Evolutionary conservation across 1,140 invertebrate genomes (phyloP).

Genomic region (Gryon sp.): DNA sequence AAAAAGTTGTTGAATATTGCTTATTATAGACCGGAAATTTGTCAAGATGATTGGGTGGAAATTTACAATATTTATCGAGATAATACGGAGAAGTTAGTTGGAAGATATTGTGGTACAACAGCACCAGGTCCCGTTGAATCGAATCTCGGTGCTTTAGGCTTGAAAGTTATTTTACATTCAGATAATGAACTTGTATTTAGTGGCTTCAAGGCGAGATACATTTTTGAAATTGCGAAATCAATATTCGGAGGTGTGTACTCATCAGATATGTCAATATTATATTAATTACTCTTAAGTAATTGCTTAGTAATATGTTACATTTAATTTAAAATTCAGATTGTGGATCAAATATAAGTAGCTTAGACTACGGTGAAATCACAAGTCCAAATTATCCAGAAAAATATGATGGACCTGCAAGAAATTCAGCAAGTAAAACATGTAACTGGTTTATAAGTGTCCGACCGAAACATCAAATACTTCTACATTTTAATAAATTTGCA

Average conservation of each 20-base stretch:
- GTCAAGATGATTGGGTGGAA: constrained; percentile 95
- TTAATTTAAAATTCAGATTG: constrained; percentile 83
- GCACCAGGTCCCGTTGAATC: constrained; percentile 94
- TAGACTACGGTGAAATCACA: constrained; percentile 91
- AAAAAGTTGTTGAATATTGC: no score
- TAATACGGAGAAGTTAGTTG: constrained; percentile 88
- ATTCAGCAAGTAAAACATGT: constrained; percentile 89
- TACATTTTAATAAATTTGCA: constrained; percentile 92
- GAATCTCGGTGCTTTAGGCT: constrained; percentile 88
- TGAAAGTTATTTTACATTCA: constrained; percentile 91
- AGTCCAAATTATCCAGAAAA: constrained; percentile 91
- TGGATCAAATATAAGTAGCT: constrained; percentile 92
- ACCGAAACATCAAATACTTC: constrained; percentile 89
- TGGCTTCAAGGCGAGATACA: constrained; percentile 94
- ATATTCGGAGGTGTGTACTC: constrained; percentile 86
- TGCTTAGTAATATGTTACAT: neutral
- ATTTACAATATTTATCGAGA: constrained; percentile 93
- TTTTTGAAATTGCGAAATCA: constrained; percentile 91
- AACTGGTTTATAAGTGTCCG: constrained; percentile 94
- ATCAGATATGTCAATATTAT: no score
- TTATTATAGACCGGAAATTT: constrained; percentile 82
- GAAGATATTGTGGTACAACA: constrained; percentile 90
- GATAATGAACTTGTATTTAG: constrained; percentile 90
- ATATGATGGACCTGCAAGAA: constrained; percentile 88
- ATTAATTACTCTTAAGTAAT: neutral